Conservation (phyloP, 2,797 vertebrate species). For the Miichthys miiuy region DNA sequence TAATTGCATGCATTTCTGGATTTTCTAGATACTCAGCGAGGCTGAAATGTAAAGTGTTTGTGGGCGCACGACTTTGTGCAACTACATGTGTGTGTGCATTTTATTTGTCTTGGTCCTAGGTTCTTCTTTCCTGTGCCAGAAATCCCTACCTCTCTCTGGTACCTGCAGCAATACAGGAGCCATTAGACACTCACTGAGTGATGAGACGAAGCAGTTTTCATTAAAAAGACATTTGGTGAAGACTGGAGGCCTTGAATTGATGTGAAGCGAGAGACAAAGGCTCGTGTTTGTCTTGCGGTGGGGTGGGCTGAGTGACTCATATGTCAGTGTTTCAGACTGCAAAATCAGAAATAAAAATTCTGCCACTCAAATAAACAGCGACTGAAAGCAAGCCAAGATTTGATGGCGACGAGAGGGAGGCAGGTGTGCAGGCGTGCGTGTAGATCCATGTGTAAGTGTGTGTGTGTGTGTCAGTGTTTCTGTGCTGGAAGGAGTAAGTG, state of each 20-base stretch:
- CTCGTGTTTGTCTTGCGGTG: conserved; percentile 51
- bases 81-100: neutral
- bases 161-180: conserved; percentile 75
- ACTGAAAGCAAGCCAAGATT: conserved; percentile 61
- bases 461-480: conserved; percentile 27
- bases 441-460: neutral
- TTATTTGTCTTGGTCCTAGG: conserved; percentile 49
- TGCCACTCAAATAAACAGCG: conserved; percentile 66
- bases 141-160: conserved; percentile 52
- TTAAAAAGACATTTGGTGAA: conserved; percentile 82
- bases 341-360: conserved; percentile 30
- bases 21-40: conserved; percentile 50
- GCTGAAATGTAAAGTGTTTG: conserved; percentile 42
- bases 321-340: conserved; percentile 64
- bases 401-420: conserved; percentile 59
- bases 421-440: conserved; percentile 45
- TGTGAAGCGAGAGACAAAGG: conserved; percentile 66
- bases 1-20: conserved; percentile 66
- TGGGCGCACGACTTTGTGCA: neutral
- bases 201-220: conserved; percentile 79
- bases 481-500: conserved; percentile 26
- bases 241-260: conserved; percentile 72
- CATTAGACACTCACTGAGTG: conserved; percentile 74
- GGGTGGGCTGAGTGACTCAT: conserved; percentile 52
- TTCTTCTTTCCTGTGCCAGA: conserved; percentile 58